Evolutionary conservation across 2,888 invertebrate genomes (phyloP), one percentile per base, ranked within the genome.

Genomic region (Villa cingulata): DNA sequence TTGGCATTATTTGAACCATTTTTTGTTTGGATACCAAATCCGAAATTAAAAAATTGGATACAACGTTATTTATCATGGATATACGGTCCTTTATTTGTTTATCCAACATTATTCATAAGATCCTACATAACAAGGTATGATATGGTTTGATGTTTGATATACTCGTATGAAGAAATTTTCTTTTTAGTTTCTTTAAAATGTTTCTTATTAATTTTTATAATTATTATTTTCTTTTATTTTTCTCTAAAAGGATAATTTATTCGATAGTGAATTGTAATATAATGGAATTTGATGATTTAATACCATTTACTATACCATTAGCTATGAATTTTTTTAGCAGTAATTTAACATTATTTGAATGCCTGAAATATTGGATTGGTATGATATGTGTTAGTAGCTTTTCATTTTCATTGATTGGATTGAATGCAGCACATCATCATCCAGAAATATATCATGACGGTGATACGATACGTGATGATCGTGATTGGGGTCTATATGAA

Each of bases 401-500:
- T 39, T 55, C 74, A 1, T 83, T 86, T 59, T 71, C 67, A 15
- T 55, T 75, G 2, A 77, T 84, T 48, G 85, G 80, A 2, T 58
- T 83, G 1, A 84, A 79, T 60, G 85, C 84, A 1, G 84, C 80
- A 2, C 87, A 87, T 68, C 86, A 86, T 59, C 84, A 86, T 62
- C 85, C 86, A 1, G 76, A 77, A 32, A 80, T 86, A 49, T 81
- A 81, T 57, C 86, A 86, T 60, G 86, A 86, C 57, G 86, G 86
- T 3, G 87, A 88, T 63, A 66, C 76, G 44, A 71, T 55, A 52
- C 62, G 68, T 3, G 59, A 62, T 32, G 66, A 68, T 54, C 61
- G 76, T 32, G 88, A 88, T 62, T 88, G 86, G 86, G 88, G 87
- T 3, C 62, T 87, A 1, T 76, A 79, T 58, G 84, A 86, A 64